These are phyloP conservation scores for Physeter macrocephalus DNA, from an alignment of 2,113 vertebrate genomes.

Conservation along the genomic window DNA sequence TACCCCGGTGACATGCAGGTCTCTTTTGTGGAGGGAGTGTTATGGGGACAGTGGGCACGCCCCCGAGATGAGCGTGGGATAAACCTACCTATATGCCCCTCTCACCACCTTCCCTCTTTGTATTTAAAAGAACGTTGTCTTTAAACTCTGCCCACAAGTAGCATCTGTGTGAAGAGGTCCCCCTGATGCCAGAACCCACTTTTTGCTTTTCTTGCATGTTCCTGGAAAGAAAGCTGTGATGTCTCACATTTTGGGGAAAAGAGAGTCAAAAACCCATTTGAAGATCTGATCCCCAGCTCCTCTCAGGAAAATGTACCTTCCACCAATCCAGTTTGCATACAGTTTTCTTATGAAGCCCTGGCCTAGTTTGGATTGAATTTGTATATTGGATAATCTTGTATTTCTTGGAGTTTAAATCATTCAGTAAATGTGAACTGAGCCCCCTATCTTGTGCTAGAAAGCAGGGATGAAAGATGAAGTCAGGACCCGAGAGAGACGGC, in stretches of 20 bases:
- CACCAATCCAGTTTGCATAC: neutral
- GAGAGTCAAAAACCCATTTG: neutral
- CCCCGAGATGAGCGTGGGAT: fast-evolving
- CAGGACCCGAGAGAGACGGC: neutral
- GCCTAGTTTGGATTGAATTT: neutral
- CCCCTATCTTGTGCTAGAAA: neutral
- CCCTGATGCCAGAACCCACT: neutral
- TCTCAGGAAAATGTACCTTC: neutral
- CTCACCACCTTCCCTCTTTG: neutral
- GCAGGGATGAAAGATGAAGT: neutral
- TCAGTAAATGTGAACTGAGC: neutral
- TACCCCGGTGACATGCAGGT: neutral
- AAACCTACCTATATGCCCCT: too few relatives aligned
- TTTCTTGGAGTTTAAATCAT: neutral
- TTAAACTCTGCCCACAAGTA: neutral
- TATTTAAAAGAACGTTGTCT: neutral
- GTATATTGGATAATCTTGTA: neutral
- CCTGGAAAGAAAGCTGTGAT: neutral
- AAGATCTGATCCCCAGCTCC: neutral
- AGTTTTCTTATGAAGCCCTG: neutral
- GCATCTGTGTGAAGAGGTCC: neutral
- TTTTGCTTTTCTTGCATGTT: neutral
- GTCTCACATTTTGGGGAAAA: neutral
- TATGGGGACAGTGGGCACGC: neutral
- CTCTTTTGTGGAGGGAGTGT: neutral